Percentiles rank a stretch among this genome's conserved stretches.
These are phyloP conservation scores for Microcebus jonahi DNA, from an alignment of 2,113 vertebrate genomes.

Conservation along the genomic window DNA sequence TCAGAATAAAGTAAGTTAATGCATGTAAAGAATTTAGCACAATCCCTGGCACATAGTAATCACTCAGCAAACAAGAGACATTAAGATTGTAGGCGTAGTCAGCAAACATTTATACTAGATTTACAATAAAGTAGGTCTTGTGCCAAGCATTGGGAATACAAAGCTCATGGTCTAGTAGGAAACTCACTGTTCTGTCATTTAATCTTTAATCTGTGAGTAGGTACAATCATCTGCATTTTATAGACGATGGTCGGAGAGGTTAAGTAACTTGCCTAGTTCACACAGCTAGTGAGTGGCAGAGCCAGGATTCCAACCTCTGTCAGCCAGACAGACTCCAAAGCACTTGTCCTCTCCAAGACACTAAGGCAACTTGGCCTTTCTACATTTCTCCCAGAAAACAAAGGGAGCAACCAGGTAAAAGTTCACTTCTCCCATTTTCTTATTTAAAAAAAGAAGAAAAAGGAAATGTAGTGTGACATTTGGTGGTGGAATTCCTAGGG, in stretches of 20 bases:
- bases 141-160: background rate
- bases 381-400: conserved; percentile 48
- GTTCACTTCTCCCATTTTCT: background rate
- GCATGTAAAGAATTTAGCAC: background rate
- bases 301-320: background rate
- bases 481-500: background rate
- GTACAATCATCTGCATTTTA: background rate
- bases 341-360: background rate
- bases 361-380: background rate
- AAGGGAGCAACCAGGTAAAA: background rate
- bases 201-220: background rate
- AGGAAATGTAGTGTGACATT: background rate
- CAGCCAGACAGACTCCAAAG: background rate
- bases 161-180: background rate
- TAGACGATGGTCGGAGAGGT: background rate
- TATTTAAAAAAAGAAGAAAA: background rate
- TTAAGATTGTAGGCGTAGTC: background rate
- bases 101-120: background rate
- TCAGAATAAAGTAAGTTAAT: background rate
- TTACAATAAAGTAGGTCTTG: background rate
- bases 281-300: background rate
- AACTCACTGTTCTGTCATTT: background rate
- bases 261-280: background rate
- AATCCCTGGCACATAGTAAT: background rate
- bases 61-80: background rate